phyloP scores from a whole-genome alignment of 2,113 vertebrate species.

The Oncorhynchus mykiss region DNA sequence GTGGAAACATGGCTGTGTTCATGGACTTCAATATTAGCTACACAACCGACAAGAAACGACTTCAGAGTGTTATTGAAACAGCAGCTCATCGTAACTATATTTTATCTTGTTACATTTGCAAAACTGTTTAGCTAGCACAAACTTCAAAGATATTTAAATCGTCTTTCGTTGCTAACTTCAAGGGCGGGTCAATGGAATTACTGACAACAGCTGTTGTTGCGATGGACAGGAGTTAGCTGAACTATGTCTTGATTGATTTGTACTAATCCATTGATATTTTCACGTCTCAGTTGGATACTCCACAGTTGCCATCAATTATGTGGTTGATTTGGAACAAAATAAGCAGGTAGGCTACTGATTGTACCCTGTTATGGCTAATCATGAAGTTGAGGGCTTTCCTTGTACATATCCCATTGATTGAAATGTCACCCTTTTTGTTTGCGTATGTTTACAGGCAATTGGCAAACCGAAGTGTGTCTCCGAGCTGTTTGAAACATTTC shows the following conservation, averaged over 20 bases:
- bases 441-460: slow-evolving; percentile 56
- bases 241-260: not conserved
- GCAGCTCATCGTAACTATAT: slow-evolving; percentile 75
- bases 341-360: slow-evolving; percentile 59
- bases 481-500: slow-evolving; percentile 64
- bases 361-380: not conserved
- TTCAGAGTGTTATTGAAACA: slow-evolving; percentile 60
- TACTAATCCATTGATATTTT: not conserved
- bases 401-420: not conserved
- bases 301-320: slow-evolving; percentile 72
- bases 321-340: slow-evolving; percentile 59
- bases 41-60: slow-evolving; percentile 41
- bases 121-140: not conserved
- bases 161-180: too few relatives aligned
- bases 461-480: slow-evolving; percentile 54
- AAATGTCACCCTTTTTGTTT: not conserved
- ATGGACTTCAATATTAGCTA: slow-evolving; percentile 70
- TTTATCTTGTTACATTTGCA: not conserved
- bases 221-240: not conserved
- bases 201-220: not conserved
- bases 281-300: slow-evolving; percentile 73
- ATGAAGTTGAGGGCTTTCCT: not conserved
- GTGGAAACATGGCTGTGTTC: slow-evolving; percentile 65
- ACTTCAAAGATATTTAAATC: too few relatives aligned
- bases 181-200: not conserved